Conservation (phyloP, 2,113 vertebrate species). For the Anoplopoma fimbria region DNA sequence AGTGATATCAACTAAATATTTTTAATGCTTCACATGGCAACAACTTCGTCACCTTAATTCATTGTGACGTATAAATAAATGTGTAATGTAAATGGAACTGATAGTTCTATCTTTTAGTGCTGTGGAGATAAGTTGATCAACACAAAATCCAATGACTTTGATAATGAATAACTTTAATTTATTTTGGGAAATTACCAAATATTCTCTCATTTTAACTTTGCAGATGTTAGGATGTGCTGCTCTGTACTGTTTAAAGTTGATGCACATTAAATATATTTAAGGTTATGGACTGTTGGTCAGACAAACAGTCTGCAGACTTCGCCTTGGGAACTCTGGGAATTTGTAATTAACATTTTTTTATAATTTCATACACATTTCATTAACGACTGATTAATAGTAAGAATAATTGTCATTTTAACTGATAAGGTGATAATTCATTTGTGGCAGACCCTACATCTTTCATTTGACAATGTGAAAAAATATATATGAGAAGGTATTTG, state of each 20-base stretch:
- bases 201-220: not conserved
- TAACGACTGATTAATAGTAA: rapidly evolving
- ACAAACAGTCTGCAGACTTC: not conserved
- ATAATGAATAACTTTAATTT: not conserved
- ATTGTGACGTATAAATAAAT: conserved; percentile 33
- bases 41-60: not conserved
- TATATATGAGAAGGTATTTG: no score
- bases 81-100: conserved; percentile 1
- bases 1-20: not conserved
- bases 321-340: not conserved
- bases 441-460: no score
- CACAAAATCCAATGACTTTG: not conserved
- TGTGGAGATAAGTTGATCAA: not conserved
- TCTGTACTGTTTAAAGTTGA: not conserved
- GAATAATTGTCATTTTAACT: no score
- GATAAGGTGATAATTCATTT: no score
- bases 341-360: not conserved
- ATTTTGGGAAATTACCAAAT: not conserved
- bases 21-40: not conserved
- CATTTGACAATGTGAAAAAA: no score
- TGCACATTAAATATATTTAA: not conserved
- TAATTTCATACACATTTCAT: not conserved
- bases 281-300: not conserved
- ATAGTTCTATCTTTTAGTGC: not conserved
- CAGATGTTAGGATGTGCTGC: not conserved